Evolutionary conservation across 1,140 invertebrate genomes (phyloP).

Genomic region (Aphelenchoides fujianensis): DNA sequence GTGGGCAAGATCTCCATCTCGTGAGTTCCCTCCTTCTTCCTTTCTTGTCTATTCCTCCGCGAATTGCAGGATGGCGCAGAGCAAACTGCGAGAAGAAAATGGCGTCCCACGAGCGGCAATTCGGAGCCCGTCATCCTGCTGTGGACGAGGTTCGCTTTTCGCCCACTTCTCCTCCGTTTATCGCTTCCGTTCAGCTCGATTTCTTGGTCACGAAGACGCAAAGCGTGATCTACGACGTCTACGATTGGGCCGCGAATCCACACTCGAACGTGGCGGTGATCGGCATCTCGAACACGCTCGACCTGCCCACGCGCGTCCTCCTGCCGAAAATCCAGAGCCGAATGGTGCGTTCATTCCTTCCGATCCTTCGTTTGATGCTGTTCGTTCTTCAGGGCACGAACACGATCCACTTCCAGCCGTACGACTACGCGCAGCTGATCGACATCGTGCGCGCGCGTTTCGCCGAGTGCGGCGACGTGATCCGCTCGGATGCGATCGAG

Average conservation of each 20-base stretch:
- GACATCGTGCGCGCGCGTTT: conserved; percentile 1
- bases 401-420: conserved; percentile 16
- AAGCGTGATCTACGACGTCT: conserved; percentile 17
- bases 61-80: too few relatives aligned
- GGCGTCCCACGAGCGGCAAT: too few relatives aligned
- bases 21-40: neutral
- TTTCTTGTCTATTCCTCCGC: too few relatives aligned
- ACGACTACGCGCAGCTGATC: conserved; percentile 3
- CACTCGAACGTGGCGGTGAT: neutral
- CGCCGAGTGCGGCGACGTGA: neutral
- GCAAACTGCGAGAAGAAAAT: too few relatives aligned
- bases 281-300: conserved; percentile 15
- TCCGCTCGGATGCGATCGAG: conserved; percentile 1
- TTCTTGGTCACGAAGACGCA: conserved; percentile 7
- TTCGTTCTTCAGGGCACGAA: conserved; percentile 22
- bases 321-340: conserved; percentile 6
- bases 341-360: neutral
- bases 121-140: conserved; percentile 4
- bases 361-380: neutral
- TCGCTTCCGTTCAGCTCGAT: conserved; percentile 7
- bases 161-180: neutral
- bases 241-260: neutral
- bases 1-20: neutral
- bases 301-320: neutral
- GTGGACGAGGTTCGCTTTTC: conserved; percentile 17